Base-by-base conservation (phyloP, 2,797 vertebrate genomes). In the Atherinosoma microstoma region DNA sequence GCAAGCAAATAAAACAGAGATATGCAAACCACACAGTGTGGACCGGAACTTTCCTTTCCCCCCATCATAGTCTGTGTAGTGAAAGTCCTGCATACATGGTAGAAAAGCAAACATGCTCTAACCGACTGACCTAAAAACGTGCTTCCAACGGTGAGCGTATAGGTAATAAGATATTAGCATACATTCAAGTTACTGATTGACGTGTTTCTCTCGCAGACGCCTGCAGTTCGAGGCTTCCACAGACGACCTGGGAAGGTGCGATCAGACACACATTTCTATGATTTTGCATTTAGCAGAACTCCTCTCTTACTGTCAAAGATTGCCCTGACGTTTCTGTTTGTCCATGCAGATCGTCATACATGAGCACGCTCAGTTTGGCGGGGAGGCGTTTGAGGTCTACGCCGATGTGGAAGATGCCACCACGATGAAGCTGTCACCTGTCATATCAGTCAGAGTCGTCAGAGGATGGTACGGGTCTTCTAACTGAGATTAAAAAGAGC, bases 161-260 rank as follows among this genome's bases (percentile, higher is more conserved):
- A 3, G 3, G 51, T 15, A 6, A 27, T 15, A 18, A 30, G 1
- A 6, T 13, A 3, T 18, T 6, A 30, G 29, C n/a, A 0, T 35
- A n/a, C 10, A 38, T 38, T 82, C 1, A 63, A 36, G 27, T 65
- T 71, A 0, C 61, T 58, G 32, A 47, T 24, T 6, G 10, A 67
- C 80, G 64, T 67, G 15, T 69, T 20, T 70, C 16, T 66, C 58
- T 76, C 42, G 64, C 89, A 95, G 94, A 76, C 82, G 45, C 87
- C 85, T 58, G 80, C 70, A 58, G 58, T 83, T 2, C 92, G 89
- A 88, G 92, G 92, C 0, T 91, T 96, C 85, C 97, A 99, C 89
- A 96, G 95, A 85, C 95, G 98, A 67, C 98, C 98, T 77, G 98
- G 98, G 83, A 99, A 99, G 96, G 98, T 99, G 95, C 78, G 85